Evolutionary conservation across 2,113 vertebrate species (phyloP).

Genomic region (Solea solea): DNA sequence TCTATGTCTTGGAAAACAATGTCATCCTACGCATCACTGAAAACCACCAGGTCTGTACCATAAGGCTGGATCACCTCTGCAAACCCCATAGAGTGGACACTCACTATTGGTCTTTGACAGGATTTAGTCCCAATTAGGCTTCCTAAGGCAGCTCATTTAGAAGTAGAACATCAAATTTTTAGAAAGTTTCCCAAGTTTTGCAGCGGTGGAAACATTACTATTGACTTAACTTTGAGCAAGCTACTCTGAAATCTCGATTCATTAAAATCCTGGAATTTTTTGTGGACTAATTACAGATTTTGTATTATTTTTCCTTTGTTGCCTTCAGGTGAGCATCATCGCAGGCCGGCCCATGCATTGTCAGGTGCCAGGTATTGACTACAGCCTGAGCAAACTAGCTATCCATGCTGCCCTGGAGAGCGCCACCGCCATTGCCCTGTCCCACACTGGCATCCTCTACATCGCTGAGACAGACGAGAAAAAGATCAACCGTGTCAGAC

Average conservation of each 20-base stretch:
- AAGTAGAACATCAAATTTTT: conserved; percentile 36
- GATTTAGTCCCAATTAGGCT: conserved; percentile 66
- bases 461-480: conserved; percentile 99
- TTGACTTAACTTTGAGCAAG: conserved; percentile 47
- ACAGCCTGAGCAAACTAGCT: conserved; percentile 98
- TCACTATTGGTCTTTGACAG: conserved; percentile 43
- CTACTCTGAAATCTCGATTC: conserved; percentile 20
- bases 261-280: background rate
- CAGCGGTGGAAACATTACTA: conserved; percentile 26
- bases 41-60: conserved; percentile 92
- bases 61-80: conserved; percentile 10
- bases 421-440: conserved; percentile 95
- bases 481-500: conserved; percentile 93
- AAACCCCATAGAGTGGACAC: conserved; percentile 33
- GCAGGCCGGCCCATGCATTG: conserved; percentile 99
- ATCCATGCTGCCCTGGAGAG: conserved; percentile 97
- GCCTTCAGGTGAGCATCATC: conserved; percentile 95
- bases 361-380: conserved; percentile 98
- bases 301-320: background rate
- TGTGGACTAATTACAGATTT: background rate
- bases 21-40: conserved; percentile 98
- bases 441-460: conserved; percentile 95
- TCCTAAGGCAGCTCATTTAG: conserved; percentile 48
- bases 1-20: conserved; percentile 98
- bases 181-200: conserved; percentile 42